Percentiles rank a stretch among this genome's conserved stretches.
These are phyloP conservation scores for Flexamia atlantica DNA, from an alignment of 2,888 invertebrate genomes.

Conservation along the genomic window DNA sequence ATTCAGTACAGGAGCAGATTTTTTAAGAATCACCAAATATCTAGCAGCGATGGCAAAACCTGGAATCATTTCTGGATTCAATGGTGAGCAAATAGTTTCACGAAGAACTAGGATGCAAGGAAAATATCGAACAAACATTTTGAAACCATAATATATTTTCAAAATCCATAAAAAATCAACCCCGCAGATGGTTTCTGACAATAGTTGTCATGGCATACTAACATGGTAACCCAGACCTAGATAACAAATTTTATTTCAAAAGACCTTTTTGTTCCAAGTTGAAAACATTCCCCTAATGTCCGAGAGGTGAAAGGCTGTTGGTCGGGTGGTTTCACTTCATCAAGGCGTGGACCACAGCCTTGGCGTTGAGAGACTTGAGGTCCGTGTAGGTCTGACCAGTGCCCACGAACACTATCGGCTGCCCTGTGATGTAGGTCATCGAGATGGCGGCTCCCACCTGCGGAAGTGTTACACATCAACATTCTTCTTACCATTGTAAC, in stretches of 20 bases:
- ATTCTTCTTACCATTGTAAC: too few relatives aligned
- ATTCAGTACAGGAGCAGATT: too few relatives aligned
- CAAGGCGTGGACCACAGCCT: slow-evolving; percentile 96
- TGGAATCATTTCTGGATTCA: too few relatives aligned
- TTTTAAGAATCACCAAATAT: too few relatives aligned
- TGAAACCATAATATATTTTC: slow-evolving; percentile 35
- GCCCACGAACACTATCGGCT: slow-evolving; percentile 99
- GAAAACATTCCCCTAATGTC: not conserved
- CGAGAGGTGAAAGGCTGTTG: not conserved
- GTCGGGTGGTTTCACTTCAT: slow-evolving; percentile 83
- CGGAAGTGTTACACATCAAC: slow-evolving; percentile 59
- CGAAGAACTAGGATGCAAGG: too few relatives aligned
- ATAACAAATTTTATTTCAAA: slow-evolving; percentile 27
- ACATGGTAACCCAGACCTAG: slow-evolving; percentile 24
- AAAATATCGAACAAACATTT: not conserved
- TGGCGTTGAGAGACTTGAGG: slow-evolving; percentile 96
- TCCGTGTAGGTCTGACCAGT: slow-evolving; percentile 99
- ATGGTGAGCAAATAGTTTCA: too few relatives aligned
- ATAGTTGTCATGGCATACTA: slow-evolving; percentile 14
- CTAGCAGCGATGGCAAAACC: too few relatives aligned
- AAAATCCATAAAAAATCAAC: slow-evolving; percentile 31
- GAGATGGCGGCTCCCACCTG: slow-evolving; percentile 98
- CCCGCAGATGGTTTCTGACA: slow-evolving; percentile 2
- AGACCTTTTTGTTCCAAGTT: not conserved
- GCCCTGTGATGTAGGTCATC: slow-evolving; percentile 99